These are phyloP conservation scores for Pocota personata DNA, from an alignment of 2,888 invertebrate genomes.

Conservation along the genomic window DNA sequence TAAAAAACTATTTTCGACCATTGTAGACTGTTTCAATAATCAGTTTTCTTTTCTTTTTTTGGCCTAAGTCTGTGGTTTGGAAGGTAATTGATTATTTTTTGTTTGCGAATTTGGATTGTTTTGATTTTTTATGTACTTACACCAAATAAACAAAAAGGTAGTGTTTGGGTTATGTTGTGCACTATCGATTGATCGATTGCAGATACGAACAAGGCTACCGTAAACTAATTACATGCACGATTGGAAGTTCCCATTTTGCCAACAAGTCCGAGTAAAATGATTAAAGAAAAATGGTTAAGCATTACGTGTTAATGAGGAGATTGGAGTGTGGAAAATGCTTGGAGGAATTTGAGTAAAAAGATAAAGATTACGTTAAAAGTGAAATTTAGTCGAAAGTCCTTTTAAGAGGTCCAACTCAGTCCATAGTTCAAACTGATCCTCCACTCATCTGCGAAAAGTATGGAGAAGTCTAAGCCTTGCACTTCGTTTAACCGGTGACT, in stretches of 20 bases:
- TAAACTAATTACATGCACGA: conserved; percentile 58
- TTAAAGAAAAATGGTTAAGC: background rate
- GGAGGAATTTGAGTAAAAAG: no score
- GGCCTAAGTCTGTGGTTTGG: background rate
- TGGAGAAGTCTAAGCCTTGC: no score
- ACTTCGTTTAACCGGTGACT: no score
- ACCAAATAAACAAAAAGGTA: background rate
- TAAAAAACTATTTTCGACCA: conserved; percentile 23
- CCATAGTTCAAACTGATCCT: no score
- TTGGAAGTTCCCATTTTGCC: conserved; percentile 31
- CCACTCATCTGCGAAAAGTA: no score
- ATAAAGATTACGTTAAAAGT: no score
- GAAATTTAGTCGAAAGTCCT: no score
- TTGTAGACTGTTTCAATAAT: conserved; percentile 21
- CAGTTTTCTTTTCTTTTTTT: background rate
- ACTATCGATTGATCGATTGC: conserved; percentile 21
- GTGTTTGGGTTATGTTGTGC: background rate
- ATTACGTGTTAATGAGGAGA: background rate
- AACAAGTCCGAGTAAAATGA: background rate
- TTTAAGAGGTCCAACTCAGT: no score
- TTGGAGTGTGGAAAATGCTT: no score
- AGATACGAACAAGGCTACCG: conserved; percentile 38
- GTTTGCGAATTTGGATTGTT: conserved; percentile 40
- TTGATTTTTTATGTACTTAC: conserved; percentile 21
- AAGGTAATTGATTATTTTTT: conserved; percentile 47